Evolutionary conservation across 1,140 invertebrate species (phyloP).

Genomic region (Neoseiulus cucumeris): DNA sequence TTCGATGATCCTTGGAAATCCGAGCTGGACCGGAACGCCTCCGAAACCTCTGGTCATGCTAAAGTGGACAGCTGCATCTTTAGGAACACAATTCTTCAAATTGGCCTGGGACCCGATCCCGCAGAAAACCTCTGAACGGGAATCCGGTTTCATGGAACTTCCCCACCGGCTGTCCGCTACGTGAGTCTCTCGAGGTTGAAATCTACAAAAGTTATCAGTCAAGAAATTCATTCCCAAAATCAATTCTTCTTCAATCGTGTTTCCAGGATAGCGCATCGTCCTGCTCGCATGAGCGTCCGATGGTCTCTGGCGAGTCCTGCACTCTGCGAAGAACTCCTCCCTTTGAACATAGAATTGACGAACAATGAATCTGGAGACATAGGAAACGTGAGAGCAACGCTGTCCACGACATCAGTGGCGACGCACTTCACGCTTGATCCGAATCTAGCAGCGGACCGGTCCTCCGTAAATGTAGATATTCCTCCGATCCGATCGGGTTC

Average conservation of each 20-base stretch:
- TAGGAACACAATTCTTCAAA: background rate
- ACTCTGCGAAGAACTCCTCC: constrained; percentile 22
- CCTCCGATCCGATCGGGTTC: background rate
- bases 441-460: background rate
- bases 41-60: background rate
- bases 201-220: too few relatives aligned
- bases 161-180: background rate
- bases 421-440: background rate
- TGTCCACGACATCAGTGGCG: background rate
- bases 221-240: too few relatives aligned
- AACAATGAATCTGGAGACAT: constrained; percentile 18
- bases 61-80: background rate
- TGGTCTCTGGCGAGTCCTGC: constrained; percentile 14
- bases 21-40: background rate
- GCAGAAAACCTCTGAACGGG: background rate
- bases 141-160: background rate
- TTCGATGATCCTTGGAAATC: background rate
- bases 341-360: constrained; percentile 16
- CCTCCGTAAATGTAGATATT: background rate
- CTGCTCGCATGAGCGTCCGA: background rate
- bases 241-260: background rate
- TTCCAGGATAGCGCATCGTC: background rate
- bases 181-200: too few relatives aligned
- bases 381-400: constrained; percentile 9
- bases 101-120: constrained; percentile 4